Conservation (phyloP, 2,113 vertebrate genomes). For the Cariama cristata region DNA sequence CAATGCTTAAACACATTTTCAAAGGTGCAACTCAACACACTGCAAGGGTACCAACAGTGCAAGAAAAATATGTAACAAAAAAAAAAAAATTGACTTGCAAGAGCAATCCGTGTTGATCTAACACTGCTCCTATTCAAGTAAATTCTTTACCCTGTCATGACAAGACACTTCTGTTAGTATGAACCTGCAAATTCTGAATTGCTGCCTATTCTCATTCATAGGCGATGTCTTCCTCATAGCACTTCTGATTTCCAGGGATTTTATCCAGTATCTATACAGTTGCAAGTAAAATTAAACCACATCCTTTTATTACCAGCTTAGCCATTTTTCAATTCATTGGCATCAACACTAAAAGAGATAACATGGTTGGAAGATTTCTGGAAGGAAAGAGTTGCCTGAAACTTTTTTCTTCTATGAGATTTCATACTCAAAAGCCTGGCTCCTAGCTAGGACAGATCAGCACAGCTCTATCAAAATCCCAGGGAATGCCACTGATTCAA, state of each 20-base stretch:
- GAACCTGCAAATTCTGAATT: background rate
- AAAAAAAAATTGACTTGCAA: background rate
- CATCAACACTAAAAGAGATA: background rate
- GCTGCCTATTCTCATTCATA: background rate
- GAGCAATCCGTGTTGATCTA: background rate
- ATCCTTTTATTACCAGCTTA: background rate
- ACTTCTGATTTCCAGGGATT: background rate
- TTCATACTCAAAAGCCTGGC: background rate
- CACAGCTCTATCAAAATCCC: background rate
- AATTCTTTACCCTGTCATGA: background rate
- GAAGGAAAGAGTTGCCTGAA: background rate
- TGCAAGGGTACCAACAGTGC: background rate
- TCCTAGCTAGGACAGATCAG: background rate
- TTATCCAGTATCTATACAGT: background rate
- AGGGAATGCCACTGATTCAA: background rate
- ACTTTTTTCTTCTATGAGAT: background rate
- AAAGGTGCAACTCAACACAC: background rate
- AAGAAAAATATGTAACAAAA: background rate
- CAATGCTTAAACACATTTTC: background rate
- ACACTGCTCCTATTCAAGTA: background rate
- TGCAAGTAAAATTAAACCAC: background rate
- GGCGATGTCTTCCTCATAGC: background rate
- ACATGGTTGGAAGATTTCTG: background rate
- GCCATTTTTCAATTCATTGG: background rate
- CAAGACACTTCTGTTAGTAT: background rate